Evolutionary conservation across 1,140 invertebrate species (phyloP).

Genomic region (Lucilia cuprina): DNA sequence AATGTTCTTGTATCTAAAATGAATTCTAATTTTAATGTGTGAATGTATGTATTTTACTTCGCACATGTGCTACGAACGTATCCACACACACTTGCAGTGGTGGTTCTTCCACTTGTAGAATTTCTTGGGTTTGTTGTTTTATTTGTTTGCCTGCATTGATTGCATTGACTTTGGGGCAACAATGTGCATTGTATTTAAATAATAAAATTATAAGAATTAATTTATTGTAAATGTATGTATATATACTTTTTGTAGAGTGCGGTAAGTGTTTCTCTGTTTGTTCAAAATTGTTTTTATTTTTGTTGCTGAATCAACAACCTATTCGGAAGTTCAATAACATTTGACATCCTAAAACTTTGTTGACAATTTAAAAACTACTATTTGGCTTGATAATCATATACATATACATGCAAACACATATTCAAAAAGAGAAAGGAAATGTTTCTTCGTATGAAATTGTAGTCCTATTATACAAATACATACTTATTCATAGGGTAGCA

Average conservation of each 20-base stretch:
- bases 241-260: not conserved
- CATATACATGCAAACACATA: not conserved
- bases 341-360: not conserved
- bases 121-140: not conserved
- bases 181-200: not conserved
- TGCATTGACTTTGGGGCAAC: slow-evolving; percentile 6
- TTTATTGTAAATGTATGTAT: not conserved
- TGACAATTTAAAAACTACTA: slow-evolving; percentile 12
- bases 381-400: not conserved
- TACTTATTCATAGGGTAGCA: too few relatives aligned
- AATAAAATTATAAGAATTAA: slow-evolving; percentile 16
- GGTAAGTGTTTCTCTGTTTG: not conserved
- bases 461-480: too few relatives aligned
- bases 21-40: not conserved
- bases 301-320: slow-evolving; percentile 8
- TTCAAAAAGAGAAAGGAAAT: not conserved
- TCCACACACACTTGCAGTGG: not conserved
- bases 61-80: too few relatives aligned
- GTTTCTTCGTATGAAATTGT: not conserved
- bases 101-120: not conserved
- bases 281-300: not conserved
- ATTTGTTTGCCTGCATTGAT: not conserved
- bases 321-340: slow-evolving; percentile 37
- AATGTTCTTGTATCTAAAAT: not conserved
- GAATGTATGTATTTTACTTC: not conserved